Evolutionary conservation across 2,113 vertebrate species (phyloP).

Genomic region (Peucedramus taeniatus): DNA sequence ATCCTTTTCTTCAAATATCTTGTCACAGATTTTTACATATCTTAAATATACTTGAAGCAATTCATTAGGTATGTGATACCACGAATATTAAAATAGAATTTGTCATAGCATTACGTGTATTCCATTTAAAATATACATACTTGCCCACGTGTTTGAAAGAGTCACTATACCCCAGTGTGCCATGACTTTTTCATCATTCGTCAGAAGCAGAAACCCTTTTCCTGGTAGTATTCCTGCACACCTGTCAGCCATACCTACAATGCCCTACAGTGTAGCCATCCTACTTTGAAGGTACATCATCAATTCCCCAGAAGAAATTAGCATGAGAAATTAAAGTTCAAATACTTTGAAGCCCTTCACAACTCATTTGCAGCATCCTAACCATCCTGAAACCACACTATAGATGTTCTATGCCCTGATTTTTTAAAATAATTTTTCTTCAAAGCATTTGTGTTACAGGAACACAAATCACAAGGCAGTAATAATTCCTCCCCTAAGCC

Average conservation of each 20-base stretch:
- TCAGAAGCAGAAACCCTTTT: neutral
- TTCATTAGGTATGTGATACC: neutral
- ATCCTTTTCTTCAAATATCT: neutral
- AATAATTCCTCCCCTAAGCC: neutral
- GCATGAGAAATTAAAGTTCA: neutral
- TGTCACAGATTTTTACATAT: neutral
- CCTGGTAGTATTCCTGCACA: neutral
- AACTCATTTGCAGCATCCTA: neutral
- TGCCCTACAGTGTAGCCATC: neutral
- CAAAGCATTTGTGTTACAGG: neutral
- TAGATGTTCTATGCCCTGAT: neutral
- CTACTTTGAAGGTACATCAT: neutral
- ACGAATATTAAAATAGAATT: neutral
- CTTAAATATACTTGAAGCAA: neutral
- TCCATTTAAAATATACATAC: neutral
- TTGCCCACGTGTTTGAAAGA: neutral
- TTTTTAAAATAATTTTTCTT: neutral
- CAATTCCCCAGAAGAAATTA: neutral
- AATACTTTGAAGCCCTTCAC: neutral
- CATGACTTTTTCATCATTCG: neutral
- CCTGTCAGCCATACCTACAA: neutral
- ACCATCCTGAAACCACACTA: neutral
- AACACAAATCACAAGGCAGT: neutral
- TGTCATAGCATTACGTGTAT: accelerated
- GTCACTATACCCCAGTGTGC: neutral